Evolutionary conservation across 2,113 vertebrate species (phyloP).

Genomic region (Uria aalge): DNA sequence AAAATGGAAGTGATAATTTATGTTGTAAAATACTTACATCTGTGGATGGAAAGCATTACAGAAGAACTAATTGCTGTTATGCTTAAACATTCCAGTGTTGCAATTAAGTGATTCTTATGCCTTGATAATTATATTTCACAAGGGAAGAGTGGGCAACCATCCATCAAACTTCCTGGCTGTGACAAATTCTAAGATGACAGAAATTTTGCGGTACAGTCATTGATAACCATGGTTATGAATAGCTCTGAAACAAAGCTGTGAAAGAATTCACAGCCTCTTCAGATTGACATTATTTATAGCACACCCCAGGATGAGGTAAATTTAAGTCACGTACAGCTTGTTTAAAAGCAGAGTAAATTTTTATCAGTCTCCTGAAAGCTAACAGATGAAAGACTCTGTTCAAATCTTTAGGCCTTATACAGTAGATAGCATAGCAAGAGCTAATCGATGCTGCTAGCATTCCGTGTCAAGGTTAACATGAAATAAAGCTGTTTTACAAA

Average conservation of each 20-base stretch:
- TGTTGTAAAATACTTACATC: conserved; percentile 11
- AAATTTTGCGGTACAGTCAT: conserved; percentile 66
- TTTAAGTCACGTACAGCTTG: conserved; percentile 71
- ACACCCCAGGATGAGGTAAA: conserved; percentile 64
- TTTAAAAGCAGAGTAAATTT: conserved; percentile 72
- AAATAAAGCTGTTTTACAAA: conserved; percentile 50
- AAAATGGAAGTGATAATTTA: conserved; percentile 29
- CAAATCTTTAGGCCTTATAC: conserved; percentile 57
- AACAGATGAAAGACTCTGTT: conserved; percentile 68
- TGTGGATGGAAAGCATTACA: conserved; percentile 19
- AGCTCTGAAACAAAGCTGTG: conserved; percentile 73
- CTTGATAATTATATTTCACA: conserved; percentile 40
- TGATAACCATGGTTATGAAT: conserved; percentile 75
- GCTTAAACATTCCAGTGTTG: conserved; percentile 15
- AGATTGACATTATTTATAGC: conserved; percentile 70
- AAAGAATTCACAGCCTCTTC: conserved; percentile 74
- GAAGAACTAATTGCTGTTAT: conserved; percentile 25
- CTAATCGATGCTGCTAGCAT: conserved; percentile 68
- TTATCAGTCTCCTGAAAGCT: conserved; percentile 72
- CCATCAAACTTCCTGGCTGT: conserved; percentile 66
- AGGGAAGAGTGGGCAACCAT: conserved; percentile 22
- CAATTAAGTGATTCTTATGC: conserved; percentile 18
- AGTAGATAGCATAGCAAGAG: conserved; percentile 49
- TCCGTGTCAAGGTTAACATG: conserved; percentile 29
- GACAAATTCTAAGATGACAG: conserved; percentile 61